Conservation (phyloP, 1,140 invertebrate genomes). For the Phenacoccus solenopsis region DNA sequence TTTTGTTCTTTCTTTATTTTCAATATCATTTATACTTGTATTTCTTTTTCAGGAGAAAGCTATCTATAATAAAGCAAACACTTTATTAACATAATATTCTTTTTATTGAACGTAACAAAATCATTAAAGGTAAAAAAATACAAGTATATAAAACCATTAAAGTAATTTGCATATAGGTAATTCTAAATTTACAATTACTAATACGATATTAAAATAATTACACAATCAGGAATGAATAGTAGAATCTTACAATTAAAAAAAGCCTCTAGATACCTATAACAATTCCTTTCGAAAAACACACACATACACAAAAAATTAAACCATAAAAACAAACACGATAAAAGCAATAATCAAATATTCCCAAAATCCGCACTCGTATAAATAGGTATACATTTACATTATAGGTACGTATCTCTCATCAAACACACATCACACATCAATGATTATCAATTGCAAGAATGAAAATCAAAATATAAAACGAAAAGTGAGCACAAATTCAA, state of each 20-base stretch:
- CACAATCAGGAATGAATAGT: not conserved
- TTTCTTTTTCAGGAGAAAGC: too few species aligned
- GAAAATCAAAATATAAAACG: too few species aligned
- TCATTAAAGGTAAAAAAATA: not conserved
- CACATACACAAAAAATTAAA: not conserved
- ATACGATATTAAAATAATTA: not conserved
- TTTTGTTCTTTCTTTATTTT: too few species aligned
- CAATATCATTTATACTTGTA: too few species aligned
- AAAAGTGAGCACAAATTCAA: not conserved
- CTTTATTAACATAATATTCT: not conserved
- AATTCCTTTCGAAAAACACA: not conserved
- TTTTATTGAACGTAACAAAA: not conserved
- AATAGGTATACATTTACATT: too few species aligned
- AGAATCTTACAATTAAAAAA: not conserved
- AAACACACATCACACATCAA: not conserved
- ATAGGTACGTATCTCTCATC: too few species aligned
- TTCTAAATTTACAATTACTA: not conserved
- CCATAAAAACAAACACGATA: not conserved
- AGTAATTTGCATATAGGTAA: too few species aligned
- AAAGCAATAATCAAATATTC: too few species aligned
- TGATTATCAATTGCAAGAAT: not conserved
- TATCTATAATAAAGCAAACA: constrained; percentile 27
- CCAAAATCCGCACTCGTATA: too few species aligned
- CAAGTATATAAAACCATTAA: not conserved
- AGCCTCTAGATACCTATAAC: not conserved